Evolutionary conservation across 2,113 vertebrate genomes (phyloP), one percentile per base, ranked within the genome.

Genomic region (Vireo altiloquus): DNA sequence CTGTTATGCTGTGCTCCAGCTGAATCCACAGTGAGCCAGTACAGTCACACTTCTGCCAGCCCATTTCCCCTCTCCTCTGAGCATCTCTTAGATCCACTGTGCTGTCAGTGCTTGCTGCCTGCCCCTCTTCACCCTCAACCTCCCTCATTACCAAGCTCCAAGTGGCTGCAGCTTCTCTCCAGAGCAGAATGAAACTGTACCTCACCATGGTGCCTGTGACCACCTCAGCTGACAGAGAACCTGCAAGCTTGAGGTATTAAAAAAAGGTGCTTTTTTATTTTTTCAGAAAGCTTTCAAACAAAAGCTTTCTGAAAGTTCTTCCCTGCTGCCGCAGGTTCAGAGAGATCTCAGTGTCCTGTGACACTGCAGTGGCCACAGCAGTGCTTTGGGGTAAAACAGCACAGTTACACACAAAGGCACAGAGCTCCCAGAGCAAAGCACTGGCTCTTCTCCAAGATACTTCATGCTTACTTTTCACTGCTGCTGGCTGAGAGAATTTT

Each of bases 121-220:
- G 42, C 21, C 27, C 20, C 33, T 69, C 60, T 49, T 76, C 46
- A 54, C 11, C 27, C 5, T 47, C 33, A 17, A 0, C 40, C 44
- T 50, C 47, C 57, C 25, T 40, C 40, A 42, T 25, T 50, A 71
- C 11, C 33, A 60, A 39, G 4, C 35, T 10, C 75, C 9, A 2
- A 54, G 7, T 44, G 49, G 14, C 3, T 22, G 64, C 69, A 81
- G 59, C 50, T 18, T 35, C 39, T 49, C 31, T 61, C 40, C 64
- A 57, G 60, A 52, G 35, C 66, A 47, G 37, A 50, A 56, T 5
- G 11, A 15, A 44, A 13, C 4, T 4, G 1, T 22, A 12, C 31
- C 28, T 23, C 22, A 11, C 11, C 0, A 0, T 5, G n/a, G n/a
- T 65, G 20, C 14, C 39, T 35, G 46, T 20, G 25, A 52, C 13